Evolutionary conservation across 2,888 invertebrate genomes (phyloP).

Genomic region (Hecatera dysodea): DNA sequence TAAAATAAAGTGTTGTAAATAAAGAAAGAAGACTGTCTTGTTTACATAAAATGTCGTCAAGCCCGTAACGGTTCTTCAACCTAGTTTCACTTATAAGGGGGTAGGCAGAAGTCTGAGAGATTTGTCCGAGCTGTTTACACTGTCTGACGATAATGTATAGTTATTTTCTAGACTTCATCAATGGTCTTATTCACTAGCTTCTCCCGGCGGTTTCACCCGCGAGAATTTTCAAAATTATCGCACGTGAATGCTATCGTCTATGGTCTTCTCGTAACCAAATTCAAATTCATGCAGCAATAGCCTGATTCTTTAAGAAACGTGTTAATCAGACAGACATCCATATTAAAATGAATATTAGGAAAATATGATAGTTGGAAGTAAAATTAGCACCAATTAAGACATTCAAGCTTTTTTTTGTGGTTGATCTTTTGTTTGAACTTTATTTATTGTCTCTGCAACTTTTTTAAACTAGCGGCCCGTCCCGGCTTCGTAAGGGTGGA

Average conservation of each 20-base stretch:
- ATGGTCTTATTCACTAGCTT: background rate
- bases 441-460: no score
- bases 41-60: background rate
- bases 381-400: no score
- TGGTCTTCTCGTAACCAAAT: no score
- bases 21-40: background rate
- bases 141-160: background rate
- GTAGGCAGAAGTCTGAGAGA: background rate
- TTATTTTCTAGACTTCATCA: background rate
- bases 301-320: no score
- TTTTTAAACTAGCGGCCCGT: no score
- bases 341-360: no score
- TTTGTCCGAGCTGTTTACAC: constrained; percentile 11
- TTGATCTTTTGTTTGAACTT: no score
- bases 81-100: constrained; percentile 31
- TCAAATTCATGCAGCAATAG: no score
- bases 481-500: no score
- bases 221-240: background rate
- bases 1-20: background rate
- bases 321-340: no score
- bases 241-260: background rate
- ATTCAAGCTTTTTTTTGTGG: no score
- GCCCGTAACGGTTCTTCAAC: constrained; percentile 24
- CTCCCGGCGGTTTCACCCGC: background rate
- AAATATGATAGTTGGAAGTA: no score